A percentile compares a stretch with the other conserved stretches of the same genome.
Evolutionary conservation across 2,113 vertebrate species (phyloP).

Genomic region (Phrynocephalus versicolor): DNA sequence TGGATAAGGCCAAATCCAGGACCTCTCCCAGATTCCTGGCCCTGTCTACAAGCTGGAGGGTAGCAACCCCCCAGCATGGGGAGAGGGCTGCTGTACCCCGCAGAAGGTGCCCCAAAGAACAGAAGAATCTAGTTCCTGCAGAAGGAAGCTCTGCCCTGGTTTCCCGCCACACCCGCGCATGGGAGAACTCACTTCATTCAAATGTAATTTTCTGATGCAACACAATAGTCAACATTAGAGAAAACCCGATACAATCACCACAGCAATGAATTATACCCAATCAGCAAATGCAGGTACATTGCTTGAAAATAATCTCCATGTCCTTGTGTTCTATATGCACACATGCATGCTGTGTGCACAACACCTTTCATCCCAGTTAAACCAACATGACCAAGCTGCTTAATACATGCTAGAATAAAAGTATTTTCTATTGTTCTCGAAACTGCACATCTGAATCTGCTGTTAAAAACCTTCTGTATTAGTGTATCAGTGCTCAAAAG

Average conservation of each 20-base stretch:
- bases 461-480: background rate
- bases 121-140: too few species aligned
- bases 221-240: background rate
- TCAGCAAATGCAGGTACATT: background rate
- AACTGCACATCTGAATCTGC: slow-evolving; percentile 7
- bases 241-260: background rate
- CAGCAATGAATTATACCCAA: background rate
- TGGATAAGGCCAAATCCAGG: too few species aligned
- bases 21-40: too few species aligned
- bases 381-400: background rate
- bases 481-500: background rate
- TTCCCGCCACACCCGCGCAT: background rate
- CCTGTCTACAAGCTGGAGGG: too few species aligned
- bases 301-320: background rate
- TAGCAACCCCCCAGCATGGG: too few species aligned
- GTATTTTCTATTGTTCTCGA: background rate
- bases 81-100: too few species aligned
- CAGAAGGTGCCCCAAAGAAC: too few species aligned
- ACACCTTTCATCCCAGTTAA: background rate
- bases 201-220: background rate
- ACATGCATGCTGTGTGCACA: background rate
- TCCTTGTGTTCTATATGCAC: background rate
- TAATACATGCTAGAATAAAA: background rate
- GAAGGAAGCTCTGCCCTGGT: too few species aligned
- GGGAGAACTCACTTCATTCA: background rate